Evolutionary conservation across 2,113 vertebrate genomes (phyloP).

Genomic region (Baryphthengus martii): DNA sequence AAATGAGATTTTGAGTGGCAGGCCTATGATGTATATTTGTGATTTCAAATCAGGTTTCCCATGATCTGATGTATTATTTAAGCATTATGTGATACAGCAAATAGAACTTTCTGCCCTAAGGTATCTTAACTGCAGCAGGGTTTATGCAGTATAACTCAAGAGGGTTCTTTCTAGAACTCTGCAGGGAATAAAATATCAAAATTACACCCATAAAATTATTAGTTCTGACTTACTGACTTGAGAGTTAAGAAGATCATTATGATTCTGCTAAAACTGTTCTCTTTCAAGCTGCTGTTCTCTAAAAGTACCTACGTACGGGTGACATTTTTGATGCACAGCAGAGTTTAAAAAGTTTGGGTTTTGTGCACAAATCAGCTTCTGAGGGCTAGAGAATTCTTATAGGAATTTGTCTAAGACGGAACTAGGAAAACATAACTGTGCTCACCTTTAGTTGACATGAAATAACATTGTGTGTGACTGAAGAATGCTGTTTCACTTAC

Average conservation of each 20-base stretch:
- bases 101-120: neutral
- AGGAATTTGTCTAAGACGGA: neutral
- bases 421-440: neutral
- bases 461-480: neutral
- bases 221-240: neutral
- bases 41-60: neutral
- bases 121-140: neutral
- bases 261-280: neutral
- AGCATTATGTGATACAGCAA: rapidly evolving
- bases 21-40: neutral
- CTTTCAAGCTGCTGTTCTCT: neutral
- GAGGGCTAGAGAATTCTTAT: neutral
- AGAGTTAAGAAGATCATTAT: neutral
- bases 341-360: neutral
- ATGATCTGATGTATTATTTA: neutral
- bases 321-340: neutral
- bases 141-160: neutral
- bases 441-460: neutral
- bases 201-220: neutral
- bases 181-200: neutral
- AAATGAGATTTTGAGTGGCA: neutral
- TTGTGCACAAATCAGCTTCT: neutral
- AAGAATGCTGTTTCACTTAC: neutral
- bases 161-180: neutral
- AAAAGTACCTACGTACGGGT: neutral